Percentiles rank a stretch among this genome's conserved stretches.
Evolutionary conservation across 2,888 invertebrate species (phyloP).

Genomic region (Phania funesta): DNA sequence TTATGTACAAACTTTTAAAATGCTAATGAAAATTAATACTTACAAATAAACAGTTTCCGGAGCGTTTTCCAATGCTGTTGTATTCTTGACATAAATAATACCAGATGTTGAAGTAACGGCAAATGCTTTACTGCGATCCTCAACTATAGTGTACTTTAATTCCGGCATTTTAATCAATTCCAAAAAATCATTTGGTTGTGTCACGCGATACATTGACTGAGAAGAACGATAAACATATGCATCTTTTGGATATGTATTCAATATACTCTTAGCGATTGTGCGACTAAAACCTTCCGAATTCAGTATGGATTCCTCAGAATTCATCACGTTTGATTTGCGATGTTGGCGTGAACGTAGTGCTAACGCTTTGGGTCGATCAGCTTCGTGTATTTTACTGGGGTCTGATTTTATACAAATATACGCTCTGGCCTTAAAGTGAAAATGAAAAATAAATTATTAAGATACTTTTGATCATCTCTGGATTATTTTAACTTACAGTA

Average conservation of each 20-base stretch:
- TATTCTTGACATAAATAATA: slow-evolving; percentile 83
- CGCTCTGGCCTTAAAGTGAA: slow-evolving; percentile 72
- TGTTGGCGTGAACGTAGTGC: slow-evolving; percentile 72
- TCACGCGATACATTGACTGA: slow-evolving; percentile 80
- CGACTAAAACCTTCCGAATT: slow-evolving; percentile 67
- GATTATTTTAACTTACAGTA: slow-evolving; percentile 67
- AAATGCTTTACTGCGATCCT: slow-evolving; percentile 81
- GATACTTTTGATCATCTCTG: background rate
- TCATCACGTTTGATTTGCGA: slow-evolving; percentile 72
- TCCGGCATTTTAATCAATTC: slow-evolving; percentile 72
- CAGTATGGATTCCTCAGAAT: slow-evolving; percentile 70
- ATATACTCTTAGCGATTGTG: slow-evolving; percentile 64
- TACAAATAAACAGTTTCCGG: slow-evolving; percentile 80
- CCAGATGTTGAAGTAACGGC: slow-evolving; percentile 82
- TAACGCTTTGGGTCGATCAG: slow-evolving; percentile 76
- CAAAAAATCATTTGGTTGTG: slow-evolving; percentile 79
- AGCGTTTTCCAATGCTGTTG: slow-evolving; percentile 79
- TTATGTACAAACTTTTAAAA: background rate
- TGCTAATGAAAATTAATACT: slow-evolving; percentile 49
- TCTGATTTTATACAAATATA: slow-evolving; percentile 80
- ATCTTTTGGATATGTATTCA: slow-evolving; percentile 75
- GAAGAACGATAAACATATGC: slow-evolving; percentile 80
- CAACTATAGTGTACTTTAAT: slow-evolving; percentile 73
- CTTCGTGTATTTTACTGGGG: slow-evolving; percentile 74
- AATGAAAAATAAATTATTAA: background rate